Evolutionary conservation across 2,113 vertebrate species (phyloP).

Genomic region (Tenebrosternarchus preto): DNA sequence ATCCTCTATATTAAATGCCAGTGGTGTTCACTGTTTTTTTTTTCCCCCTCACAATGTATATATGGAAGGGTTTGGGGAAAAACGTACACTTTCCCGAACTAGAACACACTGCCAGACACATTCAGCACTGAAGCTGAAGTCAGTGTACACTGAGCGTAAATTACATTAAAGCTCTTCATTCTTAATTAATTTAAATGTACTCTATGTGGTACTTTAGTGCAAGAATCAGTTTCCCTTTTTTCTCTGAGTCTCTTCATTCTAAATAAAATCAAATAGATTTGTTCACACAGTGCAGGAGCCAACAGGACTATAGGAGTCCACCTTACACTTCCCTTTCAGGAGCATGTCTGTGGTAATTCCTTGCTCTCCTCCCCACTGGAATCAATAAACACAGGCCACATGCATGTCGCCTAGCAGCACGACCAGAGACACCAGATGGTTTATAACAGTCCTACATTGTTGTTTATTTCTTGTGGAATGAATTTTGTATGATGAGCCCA

Average conservation of each 20-base stretch:
- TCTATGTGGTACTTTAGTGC: background rate
- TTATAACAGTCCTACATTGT: slow-evolving; percentile 41
- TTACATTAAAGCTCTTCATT: slow-evolving; percentile 23
- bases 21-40: slow-evolving; percentile 24
- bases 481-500: slow-evolving; percentile 45
- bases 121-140: slow-evolving; percentile 16
- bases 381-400: slow-evolving; percentile 11
- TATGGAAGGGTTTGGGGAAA: background rate
- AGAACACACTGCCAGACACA: background rate
- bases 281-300: slow-evolving; percentile 39
- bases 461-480: slow-evolving; percentile 35
- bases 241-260: background rate
- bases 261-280: slow-evolving; percentile 52
- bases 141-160: slow-evolving; percentile 13
- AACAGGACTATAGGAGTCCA: background rate
- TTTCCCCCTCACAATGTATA: background rate
- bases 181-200: slow-evolving; percentile 24
- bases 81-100: slow-evolving; percentile 7
- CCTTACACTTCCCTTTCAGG: slow-evolving; percentile 10
- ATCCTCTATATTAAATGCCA: slow-evolving; percentile 35
- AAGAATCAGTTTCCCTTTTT: background rate
- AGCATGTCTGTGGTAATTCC: background rate
- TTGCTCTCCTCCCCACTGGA: background rate
- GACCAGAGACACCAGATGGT: background rate
- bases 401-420: slow-evolving; percentile 14